phyloP scores from a whole-genome alignment of 2,797 vertebrate species.

The Merluccius polli region DNA sequence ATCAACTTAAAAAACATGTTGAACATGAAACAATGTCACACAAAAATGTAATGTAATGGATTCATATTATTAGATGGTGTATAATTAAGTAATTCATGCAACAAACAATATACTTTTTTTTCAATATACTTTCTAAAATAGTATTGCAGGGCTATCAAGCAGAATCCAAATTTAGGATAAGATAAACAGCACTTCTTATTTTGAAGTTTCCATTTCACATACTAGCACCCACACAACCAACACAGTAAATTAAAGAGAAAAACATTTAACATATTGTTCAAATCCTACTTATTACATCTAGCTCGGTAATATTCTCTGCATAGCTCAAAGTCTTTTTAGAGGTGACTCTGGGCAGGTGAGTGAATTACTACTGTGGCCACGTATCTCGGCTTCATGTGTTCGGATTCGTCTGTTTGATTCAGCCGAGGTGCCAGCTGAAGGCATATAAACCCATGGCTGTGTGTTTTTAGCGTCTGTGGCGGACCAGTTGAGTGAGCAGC shows the following conservation, averaged over 20 bases:
- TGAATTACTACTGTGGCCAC: conserved; percentile 46
- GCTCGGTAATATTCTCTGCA: conserved; percentile 35
- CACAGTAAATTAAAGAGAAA: not conserved
- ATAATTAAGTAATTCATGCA: not conserved
- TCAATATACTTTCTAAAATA: not conserved
- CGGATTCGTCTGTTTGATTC: conserved; percentile 60
- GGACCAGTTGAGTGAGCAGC: conserved; percentile 65
- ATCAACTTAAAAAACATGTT: too few relatives aligned
- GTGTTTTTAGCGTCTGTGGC: conserved; percentile 49
- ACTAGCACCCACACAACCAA: not conserved
- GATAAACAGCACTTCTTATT: not conserved
- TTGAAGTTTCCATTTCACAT: too few relatives aligned
- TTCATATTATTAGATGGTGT: not conserved
- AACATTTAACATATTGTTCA: not conserved
- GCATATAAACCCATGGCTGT: conserved; percentile 61
- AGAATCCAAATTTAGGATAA: not conserved
- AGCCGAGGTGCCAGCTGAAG: conserved; percentile 59
- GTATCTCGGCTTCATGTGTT: conserved; percentile 47
- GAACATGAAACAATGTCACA: too few relatives aligned
- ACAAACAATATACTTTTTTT: not conserved
- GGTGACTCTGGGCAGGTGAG: conserved; percentile 39
- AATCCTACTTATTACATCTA: not conserved
- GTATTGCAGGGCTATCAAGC: not conserved
- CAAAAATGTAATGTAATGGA: too few relatives aligned
- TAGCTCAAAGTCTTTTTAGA: not conserved